Conservation (phyloP, 1,140 invertebrate genomes). For the Oryctes rhinoceros region DNA sequence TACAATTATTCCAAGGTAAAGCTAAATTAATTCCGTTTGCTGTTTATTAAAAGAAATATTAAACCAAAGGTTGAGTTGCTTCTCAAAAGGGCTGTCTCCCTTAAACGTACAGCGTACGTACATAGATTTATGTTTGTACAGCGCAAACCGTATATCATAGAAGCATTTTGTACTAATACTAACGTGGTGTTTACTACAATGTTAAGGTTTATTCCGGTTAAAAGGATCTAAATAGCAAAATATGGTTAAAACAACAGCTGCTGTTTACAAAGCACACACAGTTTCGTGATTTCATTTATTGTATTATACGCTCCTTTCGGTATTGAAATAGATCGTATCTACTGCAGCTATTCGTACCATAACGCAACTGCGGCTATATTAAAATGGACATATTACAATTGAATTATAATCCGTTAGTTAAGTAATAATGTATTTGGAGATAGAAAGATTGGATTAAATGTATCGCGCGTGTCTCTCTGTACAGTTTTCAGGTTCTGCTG, state of each 20-base stretch:
- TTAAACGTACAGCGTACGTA: too few species aligned
- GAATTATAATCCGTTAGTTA: conserved; percentile 27
- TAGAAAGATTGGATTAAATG: conserved; percentile 12
- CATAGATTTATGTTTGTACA: too few species aligned
- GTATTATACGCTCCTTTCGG: neutral
- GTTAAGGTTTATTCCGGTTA: neutral
- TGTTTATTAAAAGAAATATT: too few species aligned
- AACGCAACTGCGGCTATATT: neutral
- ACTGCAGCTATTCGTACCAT: neutral
- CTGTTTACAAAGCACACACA: neutral
- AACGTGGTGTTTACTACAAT: neutral
- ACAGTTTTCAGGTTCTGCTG: neutral
- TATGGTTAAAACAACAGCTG: neutral
- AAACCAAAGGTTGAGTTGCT: too few species aligned
- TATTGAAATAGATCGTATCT: neutral
- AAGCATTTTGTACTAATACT: neutral
- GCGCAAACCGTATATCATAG: too few species aligned
- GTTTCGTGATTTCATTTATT: conserved; percentile 7
- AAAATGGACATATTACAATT: conserved; percentile 25
- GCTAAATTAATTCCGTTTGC: too few species aligned
- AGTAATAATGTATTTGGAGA: conserved; percentile 24
- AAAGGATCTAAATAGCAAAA: neutral
- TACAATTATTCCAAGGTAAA: too few species aligned
- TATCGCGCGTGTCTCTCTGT: neutral
- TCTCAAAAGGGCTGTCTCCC: too few species aligned